These are phyloP conservation scores for Babylonia areolata DNA, from an alignment of 1,140 invertebrate species.

Conservation along the genomic window DNA sequence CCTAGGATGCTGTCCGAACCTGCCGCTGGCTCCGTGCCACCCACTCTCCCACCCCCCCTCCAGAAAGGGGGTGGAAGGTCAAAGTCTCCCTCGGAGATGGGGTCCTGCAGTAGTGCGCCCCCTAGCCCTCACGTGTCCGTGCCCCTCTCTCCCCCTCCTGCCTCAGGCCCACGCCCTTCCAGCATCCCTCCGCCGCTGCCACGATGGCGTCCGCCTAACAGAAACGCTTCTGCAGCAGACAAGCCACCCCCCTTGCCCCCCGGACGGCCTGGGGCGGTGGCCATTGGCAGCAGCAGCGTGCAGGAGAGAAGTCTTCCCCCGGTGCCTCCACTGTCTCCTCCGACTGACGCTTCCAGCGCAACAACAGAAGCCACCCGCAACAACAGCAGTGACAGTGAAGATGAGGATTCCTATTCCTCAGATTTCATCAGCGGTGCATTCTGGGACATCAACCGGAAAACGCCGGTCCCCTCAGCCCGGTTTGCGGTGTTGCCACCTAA, in stretches of 20 bases:
- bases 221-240: background rate
- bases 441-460: constrained; percentile 36
- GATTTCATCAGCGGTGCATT: constrained; percentile 37
- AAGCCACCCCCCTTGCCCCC: background rate
- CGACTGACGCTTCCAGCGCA: background rate
- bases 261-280: background rate
- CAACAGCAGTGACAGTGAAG: background rate
- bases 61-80: background rate
- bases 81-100: background rate
- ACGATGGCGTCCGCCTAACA: background rate
- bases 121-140: background rate
- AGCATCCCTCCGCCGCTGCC: background rate
- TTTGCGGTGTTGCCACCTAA: background rate
- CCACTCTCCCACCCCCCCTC: background rate
- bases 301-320: background rate
- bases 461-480: constrained; percentile 11
- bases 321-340: background rate
- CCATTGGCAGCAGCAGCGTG: background rate
- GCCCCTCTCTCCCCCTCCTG: constrained; percentile 15
- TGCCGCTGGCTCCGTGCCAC: constrained; percentile 10
- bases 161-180: background rate
- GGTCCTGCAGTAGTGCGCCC: background rate
- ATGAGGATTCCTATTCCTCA: constrained; percentile 31
- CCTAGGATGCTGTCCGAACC: background rate
- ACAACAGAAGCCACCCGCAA: background rate